Evolutionary conservation across 2,888 invertebrate species (phyloP).

Genomic region (Lasioglossum oenotherae): DNA sequence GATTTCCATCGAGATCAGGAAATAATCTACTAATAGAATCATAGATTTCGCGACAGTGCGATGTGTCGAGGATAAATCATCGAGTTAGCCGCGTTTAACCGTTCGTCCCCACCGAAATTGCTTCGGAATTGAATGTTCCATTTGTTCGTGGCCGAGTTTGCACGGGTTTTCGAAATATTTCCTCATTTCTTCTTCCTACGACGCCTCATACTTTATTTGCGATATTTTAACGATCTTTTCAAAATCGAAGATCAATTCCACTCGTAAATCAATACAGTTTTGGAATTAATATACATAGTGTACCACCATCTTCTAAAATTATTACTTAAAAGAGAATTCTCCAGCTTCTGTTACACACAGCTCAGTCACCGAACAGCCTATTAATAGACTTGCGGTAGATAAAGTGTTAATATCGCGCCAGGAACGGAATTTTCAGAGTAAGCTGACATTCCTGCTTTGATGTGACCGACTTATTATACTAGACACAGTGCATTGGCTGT

Average conservation of each 20-base stretch:
- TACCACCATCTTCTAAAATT: neutral
- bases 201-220: neutral
- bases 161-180: neutral
- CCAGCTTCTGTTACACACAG: no score
- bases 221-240: neutral
- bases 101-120: neutral
- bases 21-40: constrained; percentile 21
- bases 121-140: neutral
- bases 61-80: constrained; percentile 7
- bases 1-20: constrained; percentile 7
- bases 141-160: neutral
- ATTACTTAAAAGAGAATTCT: neutral
- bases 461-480: no score
- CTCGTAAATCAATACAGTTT: no score
- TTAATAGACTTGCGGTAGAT: no score
- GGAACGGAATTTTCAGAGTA: no score
- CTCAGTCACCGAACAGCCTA: no score
- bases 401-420: no score
- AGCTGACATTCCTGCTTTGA: no score
- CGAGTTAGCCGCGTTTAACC: neutral
- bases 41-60: neutral
- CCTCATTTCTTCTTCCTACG: neutral
- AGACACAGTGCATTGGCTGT: no score
- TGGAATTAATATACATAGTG: no score
- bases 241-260: neutral